Evolutionary conservation across 2,888 invertebrate species (phyloP), one percentile per base, ranked within the genome.

Genomic region (Cephus sareptanus): DNA sequence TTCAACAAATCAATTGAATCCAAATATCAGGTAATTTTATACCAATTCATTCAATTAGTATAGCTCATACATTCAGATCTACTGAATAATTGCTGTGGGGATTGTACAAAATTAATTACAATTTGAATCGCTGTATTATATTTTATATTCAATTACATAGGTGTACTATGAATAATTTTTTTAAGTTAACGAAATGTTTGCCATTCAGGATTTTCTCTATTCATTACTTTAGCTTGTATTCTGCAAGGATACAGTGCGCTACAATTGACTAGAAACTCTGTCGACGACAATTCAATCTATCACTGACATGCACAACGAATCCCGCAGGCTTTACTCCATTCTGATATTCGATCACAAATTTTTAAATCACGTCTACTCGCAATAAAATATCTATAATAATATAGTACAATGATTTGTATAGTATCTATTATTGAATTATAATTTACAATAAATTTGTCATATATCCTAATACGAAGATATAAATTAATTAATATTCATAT

Each of bases 221-320:
- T 6, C 56, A 23, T 23, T 56, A 56, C 23, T 56, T 56, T 15
- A 23, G 2, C 23, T 56, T 56, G 56, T 56, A 56, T 56, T 23
- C 56, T 23, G 4, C 23, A 15, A 23, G 15, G 6, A 40, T 40
- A 40, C 1, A 12, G 4, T 33, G 74, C 69, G 37, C 74, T 68
- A 23, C 13, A 69, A 74, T 77, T 77, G 74, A 69, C 74, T 77
- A 74, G 69, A 74, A 77, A 77, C 77, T 74, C 77, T 77, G 77
- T 33, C 74, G 74, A 77, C 69, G 77, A 77, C 77, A 73, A 77
- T 77, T 77, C 77, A 77, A 77, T 77, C 74, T 71, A 77, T 77
- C 77, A 77, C 73, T 33, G 30, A 33, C 77, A 77, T 73, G 31
- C 68, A 31, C 74, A 69, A 33, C 69, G 74, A 69, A 69, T 74